phyloP scores from a whole-genome alignment of 2,113 vertebrate genomes.

The Hypanus sabinus region DNA sequence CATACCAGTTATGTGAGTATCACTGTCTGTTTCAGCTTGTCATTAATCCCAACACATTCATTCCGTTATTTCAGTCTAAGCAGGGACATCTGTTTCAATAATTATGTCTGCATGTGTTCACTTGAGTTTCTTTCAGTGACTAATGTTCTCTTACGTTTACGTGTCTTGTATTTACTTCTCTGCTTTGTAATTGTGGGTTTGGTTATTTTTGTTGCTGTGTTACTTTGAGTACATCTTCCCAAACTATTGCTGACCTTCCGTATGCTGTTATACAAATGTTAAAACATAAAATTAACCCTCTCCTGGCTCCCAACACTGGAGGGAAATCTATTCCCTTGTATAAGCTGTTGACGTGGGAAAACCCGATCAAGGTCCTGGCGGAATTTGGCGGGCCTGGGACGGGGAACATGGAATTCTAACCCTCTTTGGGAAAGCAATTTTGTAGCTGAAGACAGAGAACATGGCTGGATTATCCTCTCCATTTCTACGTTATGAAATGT shows the following conservation, averaged over 20 bases:
- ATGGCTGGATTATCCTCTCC: neutral
- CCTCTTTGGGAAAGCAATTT: neutral
- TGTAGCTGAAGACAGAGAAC: neutral
- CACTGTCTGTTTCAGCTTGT: neutral
- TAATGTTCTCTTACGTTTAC: neutral
- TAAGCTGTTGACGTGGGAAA: neutral
- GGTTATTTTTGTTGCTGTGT: neutral
- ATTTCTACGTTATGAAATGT: neutral
- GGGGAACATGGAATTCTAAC: neutral
- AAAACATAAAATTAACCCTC: neutral
- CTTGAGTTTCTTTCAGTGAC: constrained; percentile 12
- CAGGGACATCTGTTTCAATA: neutral
- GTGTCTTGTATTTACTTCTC: neutral
- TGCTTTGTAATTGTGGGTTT: neutral
- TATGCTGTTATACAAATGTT: neutral
- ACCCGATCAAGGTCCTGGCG: neutral
- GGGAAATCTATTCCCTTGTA: neutral
- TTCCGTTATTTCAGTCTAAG: neutral
- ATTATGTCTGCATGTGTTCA: neutral
- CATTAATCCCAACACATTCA: neutral
- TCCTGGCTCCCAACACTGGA: neutral
- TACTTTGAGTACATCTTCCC: neutral
- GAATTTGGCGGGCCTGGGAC: neutral
- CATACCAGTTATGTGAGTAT: neutral
- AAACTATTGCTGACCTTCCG: neutral